Evolutionary conservation across 2,113 vertebrate species (phyloP), one percentile per base, ranked within the genome.

Genomic region (Rafetus swinhoei): DNA sequence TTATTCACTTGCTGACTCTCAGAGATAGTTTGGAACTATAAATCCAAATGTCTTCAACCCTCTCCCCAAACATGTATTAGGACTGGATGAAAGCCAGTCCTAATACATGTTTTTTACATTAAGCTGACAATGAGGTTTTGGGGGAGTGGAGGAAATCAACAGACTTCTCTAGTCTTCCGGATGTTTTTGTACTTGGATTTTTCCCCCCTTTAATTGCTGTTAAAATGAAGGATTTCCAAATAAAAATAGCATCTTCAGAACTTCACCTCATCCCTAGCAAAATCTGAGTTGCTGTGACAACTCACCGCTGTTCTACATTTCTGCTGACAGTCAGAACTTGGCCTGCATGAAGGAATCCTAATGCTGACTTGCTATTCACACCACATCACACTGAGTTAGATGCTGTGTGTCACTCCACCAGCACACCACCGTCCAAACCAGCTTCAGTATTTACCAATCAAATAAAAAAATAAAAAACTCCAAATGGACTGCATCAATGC

Each of bases 221-320:
- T 6, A 0, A 2, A n/a, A 56, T 0, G 16, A 19, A 35, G 0
- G 54, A 3, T 16, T 52, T 39, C 2, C 0, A 1, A n/a, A 50
- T 22, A 5, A 56, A 79, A 74, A 2, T 2, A 2, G 4, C 74
- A 29, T 5, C 19, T n/a, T 8, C 54, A n/a, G 53, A 55, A 39
- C 13, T 7, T 27, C 50, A 54, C 50, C 27, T 53, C 52, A 25
- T 53, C 25, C 4, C 77, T 13, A 53, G 77, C 24, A 29, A 53
- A 27, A 18, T 29, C 77, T 14, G 12, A 25, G n/a, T 10, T 29
- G 9, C 39, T 50, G 39, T 77, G 74, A 77, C 74, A 77, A 39
- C 74, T 50, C 50, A 39, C 22, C 35, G 22, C 74, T 77, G 74
- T 77, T 50, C 39, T 39, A 77, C 74, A 50, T 27, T 39, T 77